Evolutionary conservation across 2,797 vertebrate genomes (phyloP), one percentile per base, ranked within the genome.

Genomic region (Neosilurus hyrtlii): DNA sequence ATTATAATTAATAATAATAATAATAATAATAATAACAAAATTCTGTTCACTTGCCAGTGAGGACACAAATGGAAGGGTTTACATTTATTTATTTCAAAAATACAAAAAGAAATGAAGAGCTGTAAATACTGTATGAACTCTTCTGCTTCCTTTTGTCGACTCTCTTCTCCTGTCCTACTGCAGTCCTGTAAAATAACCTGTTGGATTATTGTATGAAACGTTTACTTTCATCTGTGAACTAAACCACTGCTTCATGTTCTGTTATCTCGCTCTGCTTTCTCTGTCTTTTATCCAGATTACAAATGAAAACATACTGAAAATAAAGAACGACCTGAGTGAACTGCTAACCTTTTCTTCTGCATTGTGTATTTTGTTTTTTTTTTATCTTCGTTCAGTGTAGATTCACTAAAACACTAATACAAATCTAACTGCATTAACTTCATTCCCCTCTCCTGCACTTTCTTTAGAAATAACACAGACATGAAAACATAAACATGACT

Each of bases 281-380:
- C 90, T 89, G 89, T 87, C 87, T 91, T 91, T 90, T 90, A 92
- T 91, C 91, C 89, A 93, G 89, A 91, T 92, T 91, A 90, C 37
- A 43, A 43, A 91, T 54, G 16, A 86, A 83, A 86, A 91, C 91
- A 88, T 93, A 73, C 86, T 90, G 80, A 89, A 86, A 94, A 94
- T 92, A 93, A 96, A 96, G 78, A 85, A 94, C 93, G 88, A 88
- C 88, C 89, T 94, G 90, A 90, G 91, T 91, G 75, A 94, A 95
- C 80, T 90, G 83, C 89, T 95, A 88, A 90, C 88, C 86, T 90
- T 88, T 89, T 85, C 89, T 86, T 89, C 87, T 89, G 71, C 90
- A 90, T 86, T 84, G 81, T 87, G 84, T 86, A 88, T 91, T 86
- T 56, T 89, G 30, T n/a, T n/a, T n/a, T 35, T 49, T 37, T 10